Base-by-base conservation (phyloP, 2,797 vertebrate species). In the Halcyon leucocephala region DNA sequence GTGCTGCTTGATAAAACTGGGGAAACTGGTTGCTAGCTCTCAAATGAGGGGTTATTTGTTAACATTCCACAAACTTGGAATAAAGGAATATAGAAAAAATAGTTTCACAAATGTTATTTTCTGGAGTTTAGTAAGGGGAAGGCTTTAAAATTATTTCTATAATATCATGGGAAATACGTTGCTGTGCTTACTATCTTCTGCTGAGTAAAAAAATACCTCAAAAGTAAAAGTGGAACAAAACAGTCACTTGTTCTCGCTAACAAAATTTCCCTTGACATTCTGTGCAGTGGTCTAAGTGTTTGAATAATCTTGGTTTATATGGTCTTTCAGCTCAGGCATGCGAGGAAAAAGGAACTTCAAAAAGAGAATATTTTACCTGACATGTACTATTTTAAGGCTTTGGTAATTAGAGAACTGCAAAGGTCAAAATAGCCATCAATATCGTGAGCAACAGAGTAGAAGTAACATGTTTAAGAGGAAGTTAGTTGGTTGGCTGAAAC, bases 341-440 rank as follows among this genome's bases (percentile, higher is more conserved):
- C 39, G 2, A 96, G 82, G 93, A 93, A 96, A 96, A 97, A 95
- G 93, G 87, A 96, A 95, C 96, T 96, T 97, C 96, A 94, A 89
- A 97, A 97, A 93, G 90, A 89, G 87, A 96, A 57, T 94, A 90
- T 97, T 97, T 95, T 97, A 96, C 96, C 90, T 97, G 93, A 97
- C 2, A 0, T 90, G 80, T 92, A 97, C 93, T 95, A 86, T 97
- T 97, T 95, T 97, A 95, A 92, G 90, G 83, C 90, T 89, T 83
- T 69, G 13, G 92, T 95, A 96, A 97, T 97, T 95, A 96, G 80
- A 97, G 95, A 91, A 94, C 85, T 91, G 89, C 80, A 86, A 84
- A 96, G 96, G 96, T 97, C 93, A 96, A 84, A 96, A 95, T 79
- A 96, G 85, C 89, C 95, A 97, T 97, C 97, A 96, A 97, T 97